phyloP scores from a whole-genome alignment of 2,888 invertebrate species.

The Tenodera sinensis region DNA sequence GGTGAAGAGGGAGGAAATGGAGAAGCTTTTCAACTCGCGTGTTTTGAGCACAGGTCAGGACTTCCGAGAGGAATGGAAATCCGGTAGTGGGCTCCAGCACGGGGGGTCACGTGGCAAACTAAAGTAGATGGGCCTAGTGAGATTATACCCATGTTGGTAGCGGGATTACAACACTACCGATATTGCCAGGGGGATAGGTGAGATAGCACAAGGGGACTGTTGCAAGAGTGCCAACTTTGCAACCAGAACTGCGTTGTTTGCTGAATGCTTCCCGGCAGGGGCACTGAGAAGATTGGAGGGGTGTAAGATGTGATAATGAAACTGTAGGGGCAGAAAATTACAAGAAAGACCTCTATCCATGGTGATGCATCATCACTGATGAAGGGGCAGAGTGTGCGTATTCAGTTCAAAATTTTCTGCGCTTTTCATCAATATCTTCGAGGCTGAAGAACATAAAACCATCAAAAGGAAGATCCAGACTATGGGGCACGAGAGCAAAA shows the following conservation, averaged over 20 bases:
- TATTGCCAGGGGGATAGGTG: background rate
- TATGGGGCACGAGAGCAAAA: no score
- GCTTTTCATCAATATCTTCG: background rate
- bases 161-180: background rate
- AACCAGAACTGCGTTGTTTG: no score
- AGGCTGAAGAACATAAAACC: no score
- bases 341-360: no score
- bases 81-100: background rate
- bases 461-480: no score
- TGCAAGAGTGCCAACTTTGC: background rate
- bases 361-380: background rate
- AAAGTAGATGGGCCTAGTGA: background rate
- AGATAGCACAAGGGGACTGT: no score
- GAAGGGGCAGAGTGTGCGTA: background rate
- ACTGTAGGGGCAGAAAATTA: background rate
- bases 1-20: background rate
- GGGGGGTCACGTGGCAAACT: background rate
- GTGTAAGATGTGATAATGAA: background rate
- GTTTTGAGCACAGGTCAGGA: background rate
- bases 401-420: background rate
- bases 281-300: background rate
- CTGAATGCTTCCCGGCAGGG: background rate
- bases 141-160: background rate
- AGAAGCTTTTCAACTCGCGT: slow-evolving; percentile 3
- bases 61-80: slow-evolving; percentile 6